Conservation (phyloP, 2,797 vertebrate species). For the Gila robusta region DNA sequence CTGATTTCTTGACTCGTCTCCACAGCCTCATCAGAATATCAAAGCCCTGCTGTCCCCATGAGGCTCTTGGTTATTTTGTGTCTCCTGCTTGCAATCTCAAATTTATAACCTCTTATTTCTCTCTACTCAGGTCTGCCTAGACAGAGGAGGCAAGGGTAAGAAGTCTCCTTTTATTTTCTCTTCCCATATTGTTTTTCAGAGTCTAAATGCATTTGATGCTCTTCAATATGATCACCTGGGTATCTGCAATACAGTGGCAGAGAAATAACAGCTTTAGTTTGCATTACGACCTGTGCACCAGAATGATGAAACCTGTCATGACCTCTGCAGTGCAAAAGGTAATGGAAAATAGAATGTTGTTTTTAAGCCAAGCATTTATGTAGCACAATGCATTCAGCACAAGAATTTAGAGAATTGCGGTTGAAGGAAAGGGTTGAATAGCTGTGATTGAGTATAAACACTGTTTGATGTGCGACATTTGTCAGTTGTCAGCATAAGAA, state of each 20-base stretch:
- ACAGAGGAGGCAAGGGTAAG: neutral
- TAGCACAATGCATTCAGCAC: conserved; percentile 36
- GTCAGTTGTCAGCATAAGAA: conserved; percentile 42
- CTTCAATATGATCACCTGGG: conserved; percentile 4
- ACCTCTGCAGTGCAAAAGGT: conserved; percentile 20
- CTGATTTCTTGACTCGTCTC: conserved; percentile 34
- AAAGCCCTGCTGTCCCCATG: conserved; percentile 25
- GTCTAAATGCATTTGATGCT: conserved; percentile 40
- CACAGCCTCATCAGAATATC: conserved; percentile 20
- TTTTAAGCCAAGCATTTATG: conserved; percentile 23
- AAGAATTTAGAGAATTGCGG: neutral
- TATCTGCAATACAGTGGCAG: conserved; percentile 9
- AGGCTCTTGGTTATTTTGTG: conserved; percentile 27
- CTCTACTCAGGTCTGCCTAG: conserved; percentile 13
- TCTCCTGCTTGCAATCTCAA: conserved; percentile 9
- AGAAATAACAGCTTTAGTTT: conserved; percentile 32
- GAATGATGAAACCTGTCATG: conserved; percentile 32
- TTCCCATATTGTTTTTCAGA: conserved; percentile 25
- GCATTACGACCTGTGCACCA: conserved; percentile 4
- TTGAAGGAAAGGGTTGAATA: conserved; percentile 27
- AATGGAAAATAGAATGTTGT: conserved; percentile 25
- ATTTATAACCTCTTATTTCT: conserved; percentile 31
- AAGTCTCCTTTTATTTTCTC: conserved; percentile 26
- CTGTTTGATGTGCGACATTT: conserved; percentile 25
- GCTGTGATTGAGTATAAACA: conserved; percentile 36